phyloP scores from a whole-genome alignment of 2,113 vertebrate genomes.

The Ceuthmochares aereus region DNA sequence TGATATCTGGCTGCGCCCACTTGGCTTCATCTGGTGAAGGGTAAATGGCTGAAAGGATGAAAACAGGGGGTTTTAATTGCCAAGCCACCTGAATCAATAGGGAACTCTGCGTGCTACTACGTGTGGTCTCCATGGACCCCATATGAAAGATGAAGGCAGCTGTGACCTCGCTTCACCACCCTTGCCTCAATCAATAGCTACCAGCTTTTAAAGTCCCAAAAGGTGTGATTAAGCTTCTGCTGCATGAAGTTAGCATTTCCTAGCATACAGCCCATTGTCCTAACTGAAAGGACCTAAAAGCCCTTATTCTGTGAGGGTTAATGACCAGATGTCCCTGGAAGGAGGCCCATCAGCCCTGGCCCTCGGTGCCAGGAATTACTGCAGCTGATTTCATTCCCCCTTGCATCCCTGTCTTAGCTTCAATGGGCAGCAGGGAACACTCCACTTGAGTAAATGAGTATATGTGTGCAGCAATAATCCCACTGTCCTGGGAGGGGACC shows the following conservation, averaged over 20 bases:
- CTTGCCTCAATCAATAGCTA: slow-evolving; percentile 61
- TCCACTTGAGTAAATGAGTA: not conserved
- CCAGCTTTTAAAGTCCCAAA: slow-evolving; percentile 58
- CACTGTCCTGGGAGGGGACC: not conserved
- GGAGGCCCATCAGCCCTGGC: slow-evolving; percentile 14
- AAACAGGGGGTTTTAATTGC: slow-evolving; percentile 51
- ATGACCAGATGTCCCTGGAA: slow-evolving; percentile 66
- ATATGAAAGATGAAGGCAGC: slow-evolving; percentile 55
- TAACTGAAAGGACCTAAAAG: slow-evolving; percentile 42
- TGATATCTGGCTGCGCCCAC: not conserved
- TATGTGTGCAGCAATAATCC: not conserved
- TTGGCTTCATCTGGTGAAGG: slow-evolving; percentile 25
- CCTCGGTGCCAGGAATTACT: not conserved
- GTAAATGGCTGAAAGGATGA: slow-evolving; percentile 26
- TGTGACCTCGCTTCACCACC: slow-evolving; percentile 41
- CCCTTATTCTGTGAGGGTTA: slow-evolving; percentile 30
- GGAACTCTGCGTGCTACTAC: not conserved
- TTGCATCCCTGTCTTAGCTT: not conserved
- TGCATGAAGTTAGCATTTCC: slow-evolving; percentile 10
- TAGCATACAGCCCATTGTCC: slow-evolving; percentile 34
- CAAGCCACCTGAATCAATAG: slow-evolving; percentile 50
- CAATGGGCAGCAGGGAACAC: not conserved
- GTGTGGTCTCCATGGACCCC: slow-evolving; percentile 56
- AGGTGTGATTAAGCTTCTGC: slow-evolving; percentile 65
- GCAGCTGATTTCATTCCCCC: not conserved